phyloP scores from a whole-genome alignment of 2,113 vertebrate genomes.

The Cyanoderma ruficeps region DNA sequence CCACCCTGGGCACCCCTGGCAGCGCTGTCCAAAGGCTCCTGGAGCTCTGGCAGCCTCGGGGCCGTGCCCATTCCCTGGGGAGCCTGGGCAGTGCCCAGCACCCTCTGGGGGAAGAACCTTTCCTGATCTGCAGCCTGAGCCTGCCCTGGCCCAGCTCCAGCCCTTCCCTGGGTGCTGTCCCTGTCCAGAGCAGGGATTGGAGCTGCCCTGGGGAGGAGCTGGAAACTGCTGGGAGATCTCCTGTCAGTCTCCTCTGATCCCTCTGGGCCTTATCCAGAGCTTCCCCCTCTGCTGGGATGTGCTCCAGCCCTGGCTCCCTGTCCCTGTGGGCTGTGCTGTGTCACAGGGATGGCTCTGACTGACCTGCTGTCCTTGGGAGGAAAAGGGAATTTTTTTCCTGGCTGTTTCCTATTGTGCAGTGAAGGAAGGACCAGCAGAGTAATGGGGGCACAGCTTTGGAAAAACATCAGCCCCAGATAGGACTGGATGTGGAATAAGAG shows the following conservation, averaged over 20 bases:
- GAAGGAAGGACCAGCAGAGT: not conserved
- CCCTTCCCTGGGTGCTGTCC: accelerated
- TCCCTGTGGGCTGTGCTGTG: not conserved
- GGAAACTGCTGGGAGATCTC: not conserved
- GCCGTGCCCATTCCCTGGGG: not conserved
- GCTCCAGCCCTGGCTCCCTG: accelerated
- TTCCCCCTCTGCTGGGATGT: not conserved
- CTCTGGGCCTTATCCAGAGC: not conserved
- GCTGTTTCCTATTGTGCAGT: too few species aligned
- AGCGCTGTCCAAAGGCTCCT: not conserved
- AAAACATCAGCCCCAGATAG: not conserved
- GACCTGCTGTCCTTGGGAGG: not conserved
- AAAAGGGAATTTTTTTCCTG: not conserved
- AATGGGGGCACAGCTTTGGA: not conserved
- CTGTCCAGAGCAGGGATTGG: not conserved
- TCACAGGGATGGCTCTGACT: not conserved
- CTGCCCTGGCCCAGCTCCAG: not conserved
- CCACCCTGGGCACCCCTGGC: not conserved
- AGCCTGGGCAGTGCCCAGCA: not conserved
- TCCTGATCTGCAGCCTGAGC: not conserved
- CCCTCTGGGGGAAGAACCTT: not conserved
- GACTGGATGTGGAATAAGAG: not conserved
- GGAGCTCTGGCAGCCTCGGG: not conserved
- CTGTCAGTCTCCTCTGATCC: not conserved
- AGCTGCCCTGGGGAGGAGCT: not conserved